Evolutionary conservation across 1,140 invertebrate species (phyloP).

Genomic region (Megalopta genalis): DNA sequence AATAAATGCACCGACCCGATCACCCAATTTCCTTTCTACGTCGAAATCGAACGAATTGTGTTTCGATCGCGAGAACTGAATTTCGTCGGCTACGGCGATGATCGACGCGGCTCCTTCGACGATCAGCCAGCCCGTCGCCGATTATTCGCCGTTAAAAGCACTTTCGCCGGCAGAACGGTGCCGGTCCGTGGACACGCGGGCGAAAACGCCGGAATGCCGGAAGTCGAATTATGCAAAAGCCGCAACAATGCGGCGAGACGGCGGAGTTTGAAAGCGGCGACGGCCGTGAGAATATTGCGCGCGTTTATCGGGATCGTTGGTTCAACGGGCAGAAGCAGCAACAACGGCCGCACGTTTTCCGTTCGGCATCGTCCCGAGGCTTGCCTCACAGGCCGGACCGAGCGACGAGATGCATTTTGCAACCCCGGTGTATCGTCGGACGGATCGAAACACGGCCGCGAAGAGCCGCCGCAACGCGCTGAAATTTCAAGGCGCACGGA

Average conservation of each 20-base stretch:
- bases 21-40: no score
- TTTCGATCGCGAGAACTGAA: no score
- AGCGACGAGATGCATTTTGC: neutral
- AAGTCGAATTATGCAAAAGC: slow-evolving; percentile 43
- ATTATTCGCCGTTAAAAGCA: slow-evolving; percentile 27
- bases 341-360: neutral
- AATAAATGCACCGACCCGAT: no score
- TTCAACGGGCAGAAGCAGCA: neutral
- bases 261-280: slow-evolving; percentile 28
- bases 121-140: neutral
- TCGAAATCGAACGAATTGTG: no score
- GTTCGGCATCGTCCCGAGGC: neutral
- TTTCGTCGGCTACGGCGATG: no score
- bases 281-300: slow-evolving; percentile 46
- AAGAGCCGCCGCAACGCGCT: neutral
- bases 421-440: neutral
- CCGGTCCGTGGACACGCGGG: slow-evolving; percentile 25
- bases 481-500: neutral
- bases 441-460: no score
- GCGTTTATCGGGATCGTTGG: slow-evolving; percentile 35
- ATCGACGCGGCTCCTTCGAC: no score
- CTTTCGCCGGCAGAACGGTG: slow-evolving; percentile 24
- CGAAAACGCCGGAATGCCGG: slow-evolving; percentile 42
- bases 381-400: neutral
- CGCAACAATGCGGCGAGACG: slow-evolving; percentile 28